These are phyloP conservation scores for Catharus fuscescens DNA, from an alignment of 2,113 vertebrate species.

Conservation along the genomic window DNA sequence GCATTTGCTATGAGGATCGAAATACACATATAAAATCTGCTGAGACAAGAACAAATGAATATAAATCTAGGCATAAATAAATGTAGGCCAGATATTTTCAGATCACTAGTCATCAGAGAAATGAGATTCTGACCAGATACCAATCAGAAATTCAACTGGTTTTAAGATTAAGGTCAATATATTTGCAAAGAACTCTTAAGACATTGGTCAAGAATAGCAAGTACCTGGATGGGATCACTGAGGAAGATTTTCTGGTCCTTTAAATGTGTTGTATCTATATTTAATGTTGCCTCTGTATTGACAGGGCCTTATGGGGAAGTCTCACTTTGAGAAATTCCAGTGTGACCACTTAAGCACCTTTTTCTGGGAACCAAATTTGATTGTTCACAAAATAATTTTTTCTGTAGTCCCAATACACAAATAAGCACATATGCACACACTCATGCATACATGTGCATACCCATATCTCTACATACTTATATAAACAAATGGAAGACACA, in stretches of 20 bases:
- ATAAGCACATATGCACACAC: not conserved
- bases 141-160: not conserved
- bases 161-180: not conserved
- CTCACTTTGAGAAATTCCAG: not conserved
- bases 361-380: not conserved
- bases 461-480: too few species aligned
- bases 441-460: not conserved
- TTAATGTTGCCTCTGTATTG: not conserved
- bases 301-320: not conserved
- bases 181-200: not conserved
- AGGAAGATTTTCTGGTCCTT: not conserved
- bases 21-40: not conserved
- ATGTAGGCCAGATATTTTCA: not conserved
- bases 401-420: not conserved
- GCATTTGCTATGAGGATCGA: not conserved
- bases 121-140: not conserved
- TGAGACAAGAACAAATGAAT: not conserved
- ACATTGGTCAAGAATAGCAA: not conserved
- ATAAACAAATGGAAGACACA: not conserved
- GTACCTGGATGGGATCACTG: not conserved
- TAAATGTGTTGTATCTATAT: not conserved
- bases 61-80: not conserved
- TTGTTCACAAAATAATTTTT: not conserved
- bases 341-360: not conserved
- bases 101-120: not conserved